These are phyloP conservation scores for Pristionchus fissidentatus DNA, from an alignment of 2,888 invertebrate species.

Conservation along the genomic window DNA sequence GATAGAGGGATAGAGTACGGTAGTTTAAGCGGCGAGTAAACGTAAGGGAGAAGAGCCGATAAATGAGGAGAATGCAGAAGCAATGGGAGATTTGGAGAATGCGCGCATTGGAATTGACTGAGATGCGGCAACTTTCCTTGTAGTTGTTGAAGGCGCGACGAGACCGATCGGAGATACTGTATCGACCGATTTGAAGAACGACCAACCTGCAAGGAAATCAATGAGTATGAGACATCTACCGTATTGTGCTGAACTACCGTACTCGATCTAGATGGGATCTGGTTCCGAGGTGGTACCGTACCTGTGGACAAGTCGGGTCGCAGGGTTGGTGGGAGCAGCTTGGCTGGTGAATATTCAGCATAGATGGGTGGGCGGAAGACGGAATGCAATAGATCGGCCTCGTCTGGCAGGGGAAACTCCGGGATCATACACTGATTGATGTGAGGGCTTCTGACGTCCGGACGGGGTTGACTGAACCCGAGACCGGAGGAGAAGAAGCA, in stretches of 20 bases:
- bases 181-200: conserved; percentile 35
- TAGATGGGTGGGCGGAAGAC: conserved; percentile 39
- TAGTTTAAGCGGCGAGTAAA: neutral
- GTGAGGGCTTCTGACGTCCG: neutral
- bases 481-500: neutral
- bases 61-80: neutral
- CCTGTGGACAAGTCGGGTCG: conserved; percentile 32
- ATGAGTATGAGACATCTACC: neutral
- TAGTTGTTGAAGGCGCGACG: neutral
- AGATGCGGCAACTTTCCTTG: conserved; percentile 15
- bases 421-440: conserved; percentile 46
- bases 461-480: neutral
- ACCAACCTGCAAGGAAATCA: neutral
- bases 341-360: conserved; percentile 40
- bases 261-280: neutral
- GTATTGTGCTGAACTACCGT: neutral
- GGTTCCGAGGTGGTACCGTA: no score
- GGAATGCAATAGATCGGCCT: conserved; percentile 43
- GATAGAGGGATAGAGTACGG: neutral
- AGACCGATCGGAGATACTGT: neutral
- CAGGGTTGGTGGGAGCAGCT: conserved; percentile 32
- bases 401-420: conserved; percentile 43
- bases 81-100: neutral
- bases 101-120: neutral
- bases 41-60: neutral